phyloP scores from a whole-genome alignment of 1,140 invertebrate genomes.

The Pseudoatta argentina region DNA sequence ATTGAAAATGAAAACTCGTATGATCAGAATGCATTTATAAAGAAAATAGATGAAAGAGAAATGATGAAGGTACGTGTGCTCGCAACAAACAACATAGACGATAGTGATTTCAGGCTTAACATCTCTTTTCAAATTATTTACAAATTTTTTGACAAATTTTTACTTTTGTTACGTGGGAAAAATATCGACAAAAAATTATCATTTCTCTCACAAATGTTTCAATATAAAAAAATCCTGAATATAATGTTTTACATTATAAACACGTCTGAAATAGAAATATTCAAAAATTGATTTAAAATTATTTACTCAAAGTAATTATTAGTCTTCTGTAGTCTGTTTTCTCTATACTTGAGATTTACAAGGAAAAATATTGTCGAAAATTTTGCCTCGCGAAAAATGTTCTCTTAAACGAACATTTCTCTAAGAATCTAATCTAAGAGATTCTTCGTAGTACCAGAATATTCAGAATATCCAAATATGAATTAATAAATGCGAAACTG shows the following conservation, averaged over 20 bases:
- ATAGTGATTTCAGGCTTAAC: neutral
- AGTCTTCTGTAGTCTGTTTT: neutral
- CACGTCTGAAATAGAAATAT: neutral
- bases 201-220: neutral
- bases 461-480: neutral
- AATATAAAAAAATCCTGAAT: neutral
- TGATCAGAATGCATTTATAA: constrained; percentile 30
- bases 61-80: neutral
- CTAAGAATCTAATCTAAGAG: neutral
- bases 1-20: constrained; percentile 51
- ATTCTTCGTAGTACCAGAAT: neutral
- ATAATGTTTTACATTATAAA: neutral
- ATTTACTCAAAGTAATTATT: neutral
- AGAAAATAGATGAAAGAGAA: constrained; percentile 32
- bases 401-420: neutral
- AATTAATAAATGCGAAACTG: neutral
- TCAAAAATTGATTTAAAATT: neutral
- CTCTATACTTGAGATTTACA: neutral
- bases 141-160: neutral
- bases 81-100: neutral
- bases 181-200: neutral
- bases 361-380: neutral
- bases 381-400: neutral
- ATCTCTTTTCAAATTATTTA: neutral
- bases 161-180: neutral